Evolutionary conservation across 2,113 vertebrate genomes (phyloP).

Genomic region (Clarias magur): DNA sequence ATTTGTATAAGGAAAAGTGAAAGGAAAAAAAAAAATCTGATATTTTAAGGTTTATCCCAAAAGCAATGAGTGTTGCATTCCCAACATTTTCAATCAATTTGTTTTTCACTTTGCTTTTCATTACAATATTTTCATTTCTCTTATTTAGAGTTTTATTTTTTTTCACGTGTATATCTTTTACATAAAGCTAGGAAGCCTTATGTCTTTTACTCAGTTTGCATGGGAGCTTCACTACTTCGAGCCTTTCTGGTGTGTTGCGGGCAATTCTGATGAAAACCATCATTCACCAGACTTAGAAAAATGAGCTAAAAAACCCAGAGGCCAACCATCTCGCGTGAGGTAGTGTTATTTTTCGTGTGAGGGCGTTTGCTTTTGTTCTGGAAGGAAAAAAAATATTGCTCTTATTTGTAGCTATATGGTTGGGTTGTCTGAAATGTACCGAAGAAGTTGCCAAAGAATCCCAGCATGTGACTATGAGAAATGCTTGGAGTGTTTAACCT

Average conservation of each 20-base stretch:
- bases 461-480: constrained; percentile 34
- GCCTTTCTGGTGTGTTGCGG: constrained; percentile 17
- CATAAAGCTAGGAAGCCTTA: neutral
- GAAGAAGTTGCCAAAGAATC: constrained; percentile 31
- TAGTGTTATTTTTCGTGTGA: constrained; percentile 43
- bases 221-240: neutral
- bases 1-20: neutral
- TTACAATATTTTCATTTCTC: neutral
- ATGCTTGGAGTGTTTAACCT: constrained; percentile 42
- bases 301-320: constrained; percentile 11
- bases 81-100: neutral
- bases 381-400: constrained; percentile 17
- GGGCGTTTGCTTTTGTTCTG: constrained; percentile 32
- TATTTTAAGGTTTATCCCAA: neutral
- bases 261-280: constrained; percentile 38
- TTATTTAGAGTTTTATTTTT: neutral
- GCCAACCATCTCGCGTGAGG: constrained; percentile 31
- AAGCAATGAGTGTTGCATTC: neutral
- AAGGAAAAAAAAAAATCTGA: neutral
- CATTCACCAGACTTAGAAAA: constrained; percentile 27
- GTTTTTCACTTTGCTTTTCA: neutral
- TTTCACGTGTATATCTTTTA: neutral
- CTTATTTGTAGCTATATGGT: constrained; percentile 46
- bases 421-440: constrained; percentile 24
- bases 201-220: neutral